Evolutionary conservation across 2,888 invertebrate species (phyloP), one percentile per base, ranked within the genome.

Genomic region (Tenthredo distinguenda): DNA sequence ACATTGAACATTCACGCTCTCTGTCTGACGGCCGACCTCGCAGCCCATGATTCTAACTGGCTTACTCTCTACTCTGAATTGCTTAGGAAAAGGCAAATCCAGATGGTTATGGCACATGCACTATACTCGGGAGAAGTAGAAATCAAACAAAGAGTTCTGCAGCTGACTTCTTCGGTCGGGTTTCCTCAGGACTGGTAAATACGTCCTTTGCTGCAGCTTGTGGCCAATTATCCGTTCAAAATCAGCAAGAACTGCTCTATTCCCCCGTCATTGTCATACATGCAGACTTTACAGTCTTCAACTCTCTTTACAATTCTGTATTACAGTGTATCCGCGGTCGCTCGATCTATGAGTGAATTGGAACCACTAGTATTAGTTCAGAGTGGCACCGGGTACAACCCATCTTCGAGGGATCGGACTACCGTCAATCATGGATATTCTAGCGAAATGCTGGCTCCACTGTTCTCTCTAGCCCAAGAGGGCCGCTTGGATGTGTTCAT

Each of bases 401-500:
- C 40, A n/a, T 26, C 65, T 12, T 26, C 47, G 2, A 68, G 0
- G 94, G 95, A 83, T 94, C 94, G 85, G 94, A 95, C 93, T 94
- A 93, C 85, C 93, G 94, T 94, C 94, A 94, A 85, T 0, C 83
- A 91, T 82, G 84, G 86, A 43, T 40, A 89, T 68, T 92, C 92
- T 87, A 90, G 89, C 31, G 92, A 91, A 82, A 91, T 91, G 87
- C 86, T 91, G 0, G 90, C 94, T 3, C 91, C 94, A 34, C 87
- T 92, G 4, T 91, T 94, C 86, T 92, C 93, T 2, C 93, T 94
- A 0, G 92, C 94, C 9, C 95, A 95, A 90, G 95, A 95, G 88
- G 93, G 92, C 31, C 94, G 95, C 1, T 91, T 96, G 0, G 95
- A 95, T 89, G 81, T 90, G 6, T 94, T 95, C 9, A 92, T 96